phyloP scores from a whole-genome alignment of 53 echinoderm and acorn worm genomes.

The Echinometra lucunter region DNA sequence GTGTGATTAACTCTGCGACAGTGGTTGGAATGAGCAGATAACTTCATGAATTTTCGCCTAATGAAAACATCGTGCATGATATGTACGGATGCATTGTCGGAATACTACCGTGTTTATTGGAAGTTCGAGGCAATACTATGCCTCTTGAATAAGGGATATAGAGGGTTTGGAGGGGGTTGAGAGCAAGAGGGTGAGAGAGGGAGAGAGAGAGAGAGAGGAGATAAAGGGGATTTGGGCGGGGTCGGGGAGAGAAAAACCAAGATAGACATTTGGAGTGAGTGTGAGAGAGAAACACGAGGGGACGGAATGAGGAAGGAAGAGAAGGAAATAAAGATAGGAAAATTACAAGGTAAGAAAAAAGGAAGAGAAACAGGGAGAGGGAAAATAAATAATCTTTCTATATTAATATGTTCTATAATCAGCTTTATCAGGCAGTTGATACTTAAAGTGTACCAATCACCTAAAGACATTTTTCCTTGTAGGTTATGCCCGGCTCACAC shows the following conservation, averaged over 20 bases:
- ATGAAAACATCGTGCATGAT: slow-evolving; percentile 13
- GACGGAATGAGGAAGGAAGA: background rate
- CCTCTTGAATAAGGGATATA: background rate
- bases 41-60: background rate
- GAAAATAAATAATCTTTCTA: too few relatives aligned
- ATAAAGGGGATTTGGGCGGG: background rate
- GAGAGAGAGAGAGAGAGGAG: background rate
- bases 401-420: too few relatives aligned
- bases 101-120: background rate
- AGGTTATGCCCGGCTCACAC: too few relatives aligned
- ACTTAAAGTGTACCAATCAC: too few relatives aligned
- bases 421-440: too few relatives aligned
- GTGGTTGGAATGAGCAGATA: background rate
- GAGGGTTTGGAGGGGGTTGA: too few relatives aligned
- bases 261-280: background rate
- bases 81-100: background rate
- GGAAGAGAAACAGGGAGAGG: background rate
- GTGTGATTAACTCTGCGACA: slow-evolving; percentile 35
- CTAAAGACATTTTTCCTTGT: too few relatives aligned
- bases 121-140: background rate
- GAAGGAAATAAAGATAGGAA: background rate
- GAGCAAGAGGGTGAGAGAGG: background rate
- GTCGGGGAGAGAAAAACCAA: background rate
- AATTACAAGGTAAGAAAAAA: background rate
- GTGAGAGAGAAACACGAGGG: background rate